A percentile compares a stretch with the other conserved stretches of the same genome.
Evolutionary conservation across 2,888 invertebrate species (phyloP).

Genomic region (Hofmannophila pseudospretella): DNA sequence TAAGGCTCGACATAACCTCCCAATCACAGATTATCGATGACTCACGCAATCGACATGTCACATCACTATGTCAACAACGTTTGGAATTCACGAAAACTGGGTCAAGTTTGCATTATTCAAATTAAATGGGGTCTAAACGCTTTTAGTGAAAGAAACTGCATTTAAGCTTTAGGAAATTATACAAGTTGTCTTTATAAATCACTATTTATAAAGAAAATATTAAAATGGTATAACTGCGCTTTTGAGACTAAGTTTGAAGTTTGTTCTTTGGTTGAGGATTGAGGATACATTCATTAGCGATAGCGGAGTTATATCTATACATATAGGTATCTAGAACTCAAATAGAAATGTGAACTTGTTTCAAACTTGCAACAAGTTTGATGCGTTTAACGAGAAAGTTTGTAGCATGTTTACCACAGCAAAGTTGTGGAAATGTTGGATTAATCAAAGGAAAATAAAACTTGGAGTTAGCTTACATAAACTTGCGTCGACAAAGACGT

Average conservation of each 20-base stretch:
- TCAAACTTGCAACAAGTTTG: no score
- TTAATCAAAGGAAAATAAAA: no score
- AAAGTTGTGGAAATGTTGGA: no score
- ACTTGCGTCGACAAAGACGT: no score
- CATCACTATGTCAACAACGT: constrained; percentile 3
- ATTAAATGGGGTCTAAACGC: background rate
- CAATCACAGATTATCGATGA: no score
- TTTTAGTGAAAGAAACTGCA: background rate
- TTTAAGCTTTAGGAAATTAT: constrained; percentile 1
- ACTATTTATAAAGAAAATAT: background rate
- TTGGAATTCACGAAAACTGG: background rate
- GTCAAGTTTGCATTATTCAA: constrained; percentile 2
- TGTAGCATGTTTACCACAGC: no score
- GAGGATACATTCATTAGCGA: background rate
- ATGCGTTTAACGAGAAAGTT: no score
- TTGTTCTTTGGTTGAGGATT: background rate
- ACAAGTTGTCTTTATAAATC: background rate
- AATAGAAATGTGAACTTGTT: no score
- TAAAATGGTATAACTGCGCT: background rate
- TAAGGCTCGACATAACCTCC: no score
- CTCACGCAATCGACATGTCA: no score
- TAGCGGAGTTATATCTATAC: background rate
- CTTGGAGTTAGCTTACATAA: no score
- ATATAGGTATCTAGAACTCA: no score
- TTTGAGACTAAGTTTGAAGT: background rate